Evolutionary conservation across 2,797 vertebrate species (phyloP).

Genomic region (Leptoclinus maculatus): DNA sequence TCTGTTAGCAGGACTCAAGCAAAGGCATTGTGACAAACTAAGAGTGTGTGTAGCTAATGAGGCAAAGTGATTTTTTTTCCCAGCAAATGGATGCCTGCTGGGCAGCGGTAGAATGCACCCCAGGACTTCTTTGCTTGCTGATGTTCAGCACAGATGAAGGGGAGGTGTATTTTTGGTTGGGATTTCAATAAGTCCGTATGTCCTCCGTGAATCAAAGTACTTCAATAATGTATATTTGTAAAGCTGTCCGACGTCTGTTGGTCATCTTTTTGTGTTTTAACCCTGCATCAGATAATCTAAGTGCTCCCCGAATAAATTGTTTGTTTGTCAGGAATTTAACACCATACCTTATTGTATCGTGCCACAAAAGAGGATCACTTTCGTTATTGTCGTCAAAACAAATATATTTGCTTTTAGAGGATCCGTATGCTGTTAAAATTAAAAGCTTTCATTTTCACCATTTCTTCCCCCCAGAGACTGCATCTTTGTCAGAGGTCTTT

Average conservation of each 20-base stretch:
- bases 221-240: slow-evolving; percentile 13
- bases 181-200: slow-evolving; percentile 52
- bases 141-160: slow-evolving; percentile 71
- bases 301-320: not conserved
- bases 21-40: slow-evolving; percentile 86
- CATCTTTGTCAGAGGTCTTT: slow-evolving; percentile 75
- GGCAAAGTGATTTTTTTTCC: slow-evolving; percentile 81
- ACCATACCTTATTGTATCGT: not conserved
- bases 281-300: not conserved
- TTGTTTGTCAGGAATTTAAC: not conserved
- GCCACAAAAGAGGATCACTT: not conserved
- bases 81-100: slow-evolving; percentile 78
- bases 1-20: slow-evolving; percentile 83
- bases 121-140: slow-evolving; percentile 75
- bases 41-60: slow-evolving; percentile 88
- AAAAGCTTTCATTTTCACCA: slow-evolving; percentile 51
- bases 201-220: slow-evolving; percentile 21
- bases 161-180: slow-evolving; percentile 77
- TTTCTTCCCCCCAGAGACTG: slow-evolving; percentile 6
- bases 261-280: slow-evolving; percentile 4
- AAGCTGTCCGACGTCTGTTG: not conserved
- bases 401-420: not conserved
- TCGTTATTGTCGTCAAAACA: not conserved
- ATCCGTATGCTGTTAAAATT: slow-evolving; percentile 22
- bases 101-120: slow-evolving; percentile 76